Evolutionary conservation across 2,888 invertebrate genomes (phyloP).

Genomic region (Minunthozetes semirufus): DNA sequence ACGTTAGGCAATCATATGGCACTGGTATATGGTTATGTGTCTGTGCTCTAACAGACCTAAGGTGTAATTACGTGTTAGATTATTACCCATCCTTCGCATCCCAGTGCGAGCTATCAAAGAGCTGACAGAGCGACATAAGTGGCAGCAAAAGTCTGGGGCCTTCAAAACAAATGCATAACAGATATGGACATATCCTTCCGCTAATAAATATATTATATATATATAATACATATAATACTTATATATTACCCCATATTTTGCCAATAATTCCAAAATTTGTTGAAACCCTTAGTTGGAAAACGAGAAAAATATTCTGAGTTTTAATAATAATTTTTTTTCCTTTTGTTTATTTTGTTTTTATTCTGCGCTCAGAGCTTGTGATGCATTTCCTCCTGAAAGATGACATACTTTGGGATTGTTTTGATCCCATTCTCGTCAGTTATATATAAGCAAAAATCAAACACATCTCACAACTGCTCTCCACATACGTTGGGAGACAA

Average conservation of each 20-base stretch:
- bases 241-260: not conserved
- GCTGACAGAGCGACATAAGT: not conserved
- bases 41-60: not conserved
- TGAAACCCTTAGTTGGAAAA: not conserved
- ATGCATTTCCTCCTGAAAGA: not conserved
- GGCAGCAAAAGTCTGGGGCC: not conserved
- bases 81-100: not conserved
- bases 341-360: not conserved
- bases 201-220: slow-evolving; percentile 1
- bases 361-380: not conserved
- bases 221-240: not conserved
- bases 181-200: slow-evolving; percentile 14
- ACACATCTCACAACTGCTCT: not conserved
- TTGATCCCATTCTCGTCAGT: not conserved
- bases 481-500: not conserved
- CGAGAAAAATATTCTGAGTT: no score
- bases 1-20: not conserved
- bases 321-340: no score
- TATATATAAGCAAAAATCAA: not conserved
- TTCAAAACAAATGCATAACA: not conserved
- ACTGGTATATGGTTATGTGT: not conserved
- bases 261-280: no score
- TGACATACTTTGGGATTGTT: not conserved
- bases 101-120: not conserved
- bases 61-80: not conserved